phyloP scores from a whole-genome alignment of 2,797 vertebrate species.

The Streptopelia turtur region DNA sequence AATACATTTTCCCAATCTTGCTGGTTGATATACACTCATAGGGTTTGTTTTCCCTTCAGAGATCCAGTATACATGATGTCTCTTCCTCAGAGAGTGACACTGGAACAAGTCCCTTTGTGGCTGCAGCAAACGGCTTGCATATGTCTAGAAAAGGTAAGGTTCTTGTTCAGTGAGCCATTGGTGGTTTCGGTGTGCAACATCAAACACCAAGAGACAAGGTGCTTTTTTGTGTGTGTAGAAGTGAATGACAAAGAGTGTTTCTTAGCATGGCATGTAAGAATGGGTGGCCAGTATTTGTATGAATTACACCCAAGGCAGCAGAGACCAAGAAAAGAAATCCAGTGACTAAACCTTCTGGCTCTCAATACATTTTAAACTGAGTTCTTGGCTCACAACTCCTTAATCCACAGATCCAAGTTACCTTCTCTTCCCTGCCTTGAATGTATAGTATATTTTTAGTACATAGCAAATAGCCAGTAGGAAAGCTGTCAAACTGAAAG shows the following conservation, averaged over 20 bases:
- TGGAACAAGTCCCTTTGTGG: not conserved
- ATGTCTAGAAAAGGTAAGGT: slow-evolving; percentile 51
- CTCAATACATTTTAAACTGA: not conserved
- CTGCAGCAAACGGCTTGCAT: slow-evolving; percentile 2
- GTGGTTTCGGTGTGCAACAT: not conserved
- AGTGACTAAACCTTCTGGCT: not conserved
- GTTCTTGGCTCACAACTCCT: not conserved
- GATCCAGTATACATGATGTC: slow-evolving; percentile 11
- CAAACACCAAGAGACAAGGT: not conserved
- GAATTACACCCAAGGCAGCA: not conserved
- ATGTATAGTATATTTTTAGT: not conserved
- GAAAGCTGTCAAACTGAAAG: not conserved
- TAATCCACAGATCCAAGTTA: not conserved
- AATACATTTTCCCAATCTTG: not conserved
- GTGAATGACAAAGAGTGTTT: not conserved
- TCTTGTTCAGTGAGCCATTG: not conserved
- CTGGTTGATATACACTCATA: not conserved
- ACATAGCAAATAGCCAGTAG: not conserved
- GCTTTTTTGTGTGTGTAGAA: not conserved
- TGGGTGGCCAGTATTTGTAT: not conserved
- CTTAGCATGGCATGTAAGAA: not conserved
- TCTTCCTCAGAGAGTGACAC: slow-evolving; percentile 56
- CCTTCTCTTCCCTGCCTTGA: not conserved
- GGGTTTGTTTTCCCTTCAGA: slow-evolving; percentile 44
- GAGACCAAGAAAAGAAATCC: not conserved